Percentiles rank a stretch among this genome's conserved stretches.
Conservation (phyloP, 2,113 vertebrate species). For the Conger conger region DNA sequence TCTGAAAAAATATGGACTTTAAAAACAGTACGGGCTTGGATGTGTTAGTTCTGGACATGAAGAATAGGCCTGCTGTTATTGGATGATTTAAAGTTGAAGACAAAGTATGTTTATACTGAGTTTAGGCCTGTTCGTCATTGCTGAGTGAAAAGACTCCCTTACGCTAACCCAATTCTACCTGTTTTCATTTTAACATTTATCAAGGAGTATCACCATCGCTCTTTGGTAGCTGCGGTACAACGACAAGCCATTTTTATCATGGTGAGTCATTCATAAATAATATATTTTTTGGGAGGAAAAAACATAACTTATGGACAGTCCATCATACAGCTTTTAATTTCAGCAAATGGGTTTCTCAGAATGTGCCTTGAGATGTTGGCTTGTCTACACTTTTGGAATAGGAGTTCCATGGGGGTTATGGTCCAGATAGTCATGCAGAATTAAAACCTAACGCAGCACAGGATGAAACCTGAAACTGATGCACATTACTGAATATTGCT, state of each 20-base stretch:
- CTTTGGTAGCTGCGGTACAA: neutral
- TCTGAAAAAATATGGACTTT: neutral
- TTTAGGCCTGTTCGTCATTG: neutral
- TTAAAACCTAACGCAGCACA: too few relatives aligned
- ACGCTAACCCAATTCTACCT: neutral
- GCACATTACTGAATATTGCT: neutral
- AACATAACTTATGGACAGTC: neutral
- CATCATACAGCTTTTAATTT: neutral
- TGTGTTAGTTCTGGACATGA: neutral
- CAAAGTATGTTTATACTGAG: neutral
- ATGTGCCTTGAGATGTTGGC: neutral
- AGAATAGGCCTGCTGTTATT: neutral
- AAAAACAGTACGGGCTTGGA: neutral
- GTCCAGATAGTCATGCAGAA: too few relatives aligned
- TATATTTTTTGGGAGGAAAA: neutral
- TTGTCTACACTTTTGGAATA: too few relatives aligned
- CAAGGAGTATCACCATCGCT: neutral
- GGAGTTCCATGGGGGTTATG: too few relatives aligned
- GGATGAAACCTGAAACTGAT: neutral
- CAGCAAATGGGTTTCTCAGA: neutral
- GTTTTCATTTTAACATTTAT: conserved; percentile 7
- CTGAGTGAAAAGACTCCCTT: neutral
- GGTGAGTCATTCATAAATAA: neutral
- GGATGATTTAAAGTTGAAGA: neutral
- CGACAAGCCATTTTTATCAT: neutral